Conservation (phyloP, 2,888 invertebrate species). For the Monochamus alternatus region DNA sequence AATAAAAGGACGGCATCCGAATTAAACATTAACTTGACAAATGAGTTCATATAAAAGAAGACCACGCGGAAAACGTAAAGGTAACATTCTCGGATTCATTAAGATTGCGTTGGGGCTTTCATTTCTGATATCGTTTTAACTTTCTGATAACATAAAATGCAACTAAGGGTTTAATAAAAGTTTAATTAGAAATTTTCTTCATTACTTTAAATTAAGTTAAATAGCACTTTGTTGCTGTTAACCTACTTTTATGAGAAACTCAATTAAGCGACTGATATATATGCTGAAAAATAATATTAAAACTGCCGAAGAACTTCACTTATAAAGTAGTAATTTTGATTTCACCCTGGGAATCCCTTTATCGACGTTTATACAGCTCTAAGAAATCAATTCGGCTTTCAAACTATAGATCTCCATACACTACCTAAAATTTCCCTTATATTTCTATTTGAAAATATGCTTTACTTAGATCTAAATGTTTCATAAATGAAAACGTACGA, state of each 20-base stretch:
- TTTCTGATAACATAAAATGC: slow-evolving; percentile 65
- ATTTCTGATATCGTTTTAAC: slow-evolving; percentile 62
- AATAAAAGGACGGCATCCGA: slow-evolving; percentile 46
- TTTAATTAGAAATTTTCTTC: slow-evolving; percentile 69
- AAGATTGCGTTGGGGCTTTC: slow-evolving; percentile 61
- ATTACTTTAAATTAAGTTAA: slow-evolving; percentile 62
- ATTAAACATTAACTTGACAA: slow-evolving; percentile 61
- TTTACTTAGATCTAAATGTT: too few relatives aligned
- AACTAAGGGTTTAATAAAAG: slow-evolving; percentile 68
- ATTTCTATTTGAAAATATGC: too few relatives aligned
- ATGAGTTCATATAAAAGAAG: slow-evolving; percentile 62
- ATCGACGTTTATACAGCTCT: background rate
- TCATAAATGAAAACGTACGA: too few relatives aligned
- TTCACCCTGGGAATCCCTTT: background rate
- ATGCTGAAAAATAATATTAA: slow-evolving; percentile 50
- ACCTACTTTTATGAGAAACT: slow-evolving; percentile 52
- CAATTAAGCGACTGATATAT: slow-evolving; percentile 50
- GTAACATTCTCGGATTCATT: slow-evolving; percentile 61
- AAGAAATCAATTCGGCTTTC: too few relatives aligned
- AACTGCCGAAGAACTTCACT: slow-evolving; percentile 39
- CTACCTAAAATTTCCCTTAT: too few relatives aligned
- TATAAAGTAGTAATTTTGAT: slow-evolving; percentile 29
- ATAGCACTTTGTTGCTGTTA: slow-evolving; percentile 59
- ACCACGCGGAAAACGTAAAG: slow-evolving; percentile 53
- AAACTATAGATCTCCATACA: too few relatives aligned